Base-by-base conservation (phyloP, 2,888 invertebrate genomes). In the Electrophaes corylata region DNA sequence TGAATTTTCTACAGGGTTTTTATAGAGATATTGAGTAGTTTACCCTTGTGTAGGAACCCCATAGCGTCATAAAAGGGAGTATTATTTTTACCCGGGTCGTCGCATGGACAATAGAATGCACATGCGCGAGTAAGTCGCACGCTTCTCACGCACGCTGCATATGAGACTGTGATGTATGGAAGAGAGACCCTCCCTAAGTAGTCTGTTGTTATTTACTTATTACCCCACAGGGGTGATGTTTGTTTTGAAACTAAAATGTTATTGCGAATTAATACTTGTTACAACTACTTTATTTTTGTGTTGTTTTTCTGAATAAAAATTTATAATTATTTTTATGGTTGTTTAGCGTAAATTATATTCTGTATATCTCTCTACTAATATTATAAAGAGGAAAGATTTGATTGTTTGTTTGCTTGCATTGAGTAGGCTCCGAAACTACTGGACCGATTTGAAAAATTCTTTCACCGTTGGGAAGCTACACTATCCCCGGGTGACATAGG, bases 91-190 rank as follows among this genome's bases (percentile, higher is more conserved):
- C 40, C 18, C 35, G 37, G 26, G 31, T 48, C 29, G 26, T 47
- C 26, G 26, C 29, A 23, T 48, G 20, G 14, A 50, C 44, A 53
- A 53, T 46, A 54, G 33, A 40, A 23, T 59, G 49, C 54, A 50
- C 14, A 46, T 39, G 41, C 26, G 49, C 26, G 49, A 14, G 19
- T 19, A 35, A 18, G 18, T 59, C 49, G 33, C 53, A 54, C 50
- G 41, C 29, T 41, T 50, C 54, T 54, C 59, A n/a, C n/a, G n/a
- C n/a, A n/a, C n/a, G 41, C 41, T 45, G 51, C 57, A 47, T 23
- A 47, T 46, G 26, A 45, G 26, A 8, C 14, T 40, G 39, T 50
- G 35, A 49, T 45, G 53, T 48, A 52, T 53, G 39, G 31, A 19
- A 20, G 35, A 53, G 57, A n/a, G 43, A 1, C 20, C 16, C 31